A percentile compares a stretch with the other conserved stretches of the same genome.
phyloP scores from a whole-genome alignment of 2,113 vertebrate species.

The Embiotoca jacksoni region DNA sequence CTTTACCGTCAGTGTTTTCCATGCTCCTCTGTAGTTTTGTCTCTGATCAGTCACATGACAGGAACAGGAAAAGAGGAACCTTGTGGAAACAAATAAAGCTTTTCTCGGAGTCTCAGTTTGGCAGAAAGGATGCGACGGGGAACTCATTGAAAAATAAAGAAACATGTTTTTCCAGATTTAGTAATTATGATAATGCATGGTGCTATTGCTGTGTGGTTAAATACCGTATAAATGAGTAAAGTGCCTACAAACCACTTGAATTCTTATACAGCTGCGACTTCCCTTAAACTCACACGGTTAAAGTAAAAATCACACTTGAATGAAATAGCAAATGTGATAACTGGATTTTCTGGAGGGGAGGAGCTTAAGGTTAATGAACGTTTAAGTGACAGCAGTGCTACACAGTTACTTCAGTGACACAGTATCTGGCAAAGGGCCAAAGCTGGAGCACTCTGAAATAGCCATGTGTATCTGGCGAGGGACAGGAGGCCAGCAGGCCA shows the following conservation, averaged over 20 bases:
- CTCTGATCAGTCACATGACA: slow-evolving; percentile 68
- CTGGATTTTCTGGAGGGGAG: not conserved
- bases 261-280: slow-evolving; percentile 2
- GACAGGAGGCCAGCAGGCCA: slow-evolving; percentile 87
- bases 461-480: slow-evolving; percentile 74
- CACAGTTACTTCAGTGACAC: slow-evolving; percentile 31
- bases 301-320: slow-evolving; percentile 7
- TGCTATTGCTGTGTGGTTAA: not conserved
- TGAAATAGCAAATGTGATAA: slow-evolving; percentile 16
- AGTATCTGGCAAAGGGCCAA: slow-evolving; percentile 48
- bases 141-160: slow-evolving; percentile 32
- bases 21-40: slow-evolving; percentile 62
- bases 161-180: slow-evolving; percentile 20
- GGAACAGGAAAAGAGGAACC: slow-evolving; percentile 74
- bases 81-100: slow-evolving; percentile 65
- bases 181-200: not conserved
- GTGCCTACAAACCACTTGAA: not conserved
- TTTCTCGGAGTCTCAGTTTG: slow-evolving; percentile 50
- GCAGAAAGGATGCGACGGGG: slow-evolving; percentile 32
- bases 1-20: slow-evolving; percentile 66
- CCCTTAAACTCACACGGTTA: slow-evolving; percentile 5
- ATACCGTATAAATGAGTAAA: not conserved
- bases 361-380: not conserved
- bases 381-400: slow-evolving; percentile 8
- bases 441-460: slow-evolving; percentile 68